These are phyloP conservation scores for Pollicipes pollicipes DNA, from an alignment of 1,140 invertebrate genomes.

Conservation along the genomic window DNA sequence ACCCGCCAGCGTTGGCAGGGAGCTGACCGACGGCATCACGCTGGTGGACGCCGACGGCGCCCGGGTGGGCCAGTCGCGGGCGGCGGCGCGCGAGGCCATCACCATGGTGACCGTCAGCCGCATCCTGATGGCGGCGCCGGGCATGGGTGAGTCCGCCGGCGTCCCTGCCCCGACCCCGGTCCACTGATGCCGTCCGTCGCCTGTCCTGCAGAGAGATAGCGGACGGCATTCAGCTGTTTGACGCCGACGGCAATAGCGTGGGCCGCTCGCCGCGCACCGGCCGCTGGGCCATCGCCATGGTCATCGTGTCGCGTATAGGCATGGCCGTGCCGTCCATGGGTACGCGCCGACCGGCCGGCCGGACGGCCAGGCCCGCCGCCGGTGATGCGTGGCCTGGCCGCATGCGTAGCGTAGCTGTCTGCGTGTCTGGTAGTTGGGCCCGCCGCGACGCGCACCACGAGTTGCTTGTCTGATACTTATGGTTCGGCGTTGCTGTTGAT, in stretches of 20 bases:
- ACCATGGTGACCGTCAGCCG: constrained; percentile 37
- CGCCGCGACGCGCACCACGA: too few species aligned
- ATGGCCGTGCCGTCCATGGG: constrained; percentile 31
- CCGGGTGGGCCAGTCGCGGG: constrained; percentile 54
- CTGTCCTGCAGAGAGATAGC: too few species aligned
- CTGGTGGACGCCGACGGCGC: constrained; percentile 60
- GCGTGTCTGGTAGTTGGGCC: too few species aligned
- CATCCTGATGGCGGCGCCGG: constrained; percentile 36
- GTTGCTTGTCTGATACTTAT: too few species aligned
- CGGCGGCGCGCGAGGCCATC: constrained; percentile 31
- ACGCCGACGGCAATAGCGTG: constrained; percentile 52
- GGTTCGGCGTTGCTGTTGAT: too few species aligned
- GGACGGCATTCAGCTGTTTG: constrained; percentile 36
- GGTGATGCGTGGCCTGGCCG: too few species aligned
- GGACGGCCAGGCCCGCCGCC: too few species aligned
- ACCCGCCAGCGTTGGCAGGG: too few species aligned
- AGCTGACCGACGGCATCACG: constrained; percentile 25
- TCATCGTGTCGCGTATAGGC: constrained; percentile 36
- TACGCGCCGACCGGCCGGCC: too few species aligned
- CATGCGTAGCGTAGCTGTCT: too few species aligned
- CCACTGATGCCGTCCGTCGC: too few species aligned
- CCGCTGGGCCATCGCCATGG: constrained; percentile 33
- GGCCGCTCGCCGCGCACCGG: constrained; percentile 48
- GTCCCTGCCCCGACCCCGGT: too few species aligned
- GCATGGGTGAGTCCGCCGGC: constrained; percentile 27